phyloP scores from a whole-genome alignment of 2,797 vertebrate genomes.

The Pseudomugil gertrudae region DNA sequence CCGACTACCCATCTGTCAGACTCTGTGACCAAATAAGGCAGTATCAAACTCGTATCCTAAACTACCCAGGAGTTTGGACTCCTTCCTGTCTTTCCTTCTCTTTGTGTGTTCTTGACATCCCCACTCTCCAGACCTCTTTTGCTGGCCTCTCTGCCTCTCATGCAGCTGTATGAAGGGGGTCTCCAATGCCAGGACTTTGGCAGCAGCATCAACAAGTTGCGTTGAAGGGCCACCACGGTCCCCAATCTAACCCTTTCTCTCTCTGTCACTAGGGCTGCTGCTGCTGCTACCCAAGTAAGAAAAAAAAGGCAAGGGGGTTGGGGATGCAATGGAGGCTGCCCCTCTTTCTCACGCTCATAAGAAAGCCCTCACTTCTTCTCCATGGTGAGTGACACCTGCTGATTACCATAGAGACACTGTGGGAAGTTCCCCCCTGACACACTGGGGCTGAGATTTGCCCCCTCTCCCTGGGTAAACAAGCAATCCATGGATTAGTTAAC shows the following conservation, averaged over 20 bases:
- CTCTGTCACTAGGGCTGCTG: slow-evolving; percentile 69
- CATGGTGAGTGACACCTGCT: slow-evolving; percentile 90
- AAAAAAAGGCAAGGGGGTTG: slow-evolving; percentile 54
- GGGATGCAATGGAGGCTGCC: slow-evolving; percentile 74
- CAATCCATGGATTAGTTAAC: slow-evolving; percentile 85
- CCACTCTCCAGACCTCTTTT: slow-evolving; percentile 41
- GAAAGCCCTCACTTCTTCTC: slow-evolving; percentile 89
- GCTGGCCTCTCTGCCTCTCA: slow-evolving; percentile 47
- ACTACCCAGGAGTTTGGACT: slow-evolving; percentile 60
- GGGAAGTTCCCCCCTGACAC: slow-evolving; percentile 82
- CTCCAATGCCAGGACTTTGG: slow-evolving; percentile 73
- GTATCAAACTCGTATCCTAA: slow-evolving; percentile 57
- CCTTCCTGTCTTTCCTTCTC: slow-evolving; percentile 41
- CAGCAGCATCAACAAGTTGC: slow-evolving; percentile 84
- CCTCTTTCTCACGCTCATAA: slow-evolving; percentile 91
- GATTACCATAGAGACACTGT: slow-evolving; percentile 92
- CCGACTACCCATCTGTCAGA: slow-evolving; percentile 32
- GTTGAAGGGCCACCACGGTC: slow-evolving; percentile 76
- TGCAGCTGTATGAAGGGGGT: slow-evolving; percentile 79
- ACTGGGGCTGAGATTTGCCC: slow-evolving; percentile 78
- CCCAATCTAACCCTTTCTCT: slow-evolving; percentile 72
- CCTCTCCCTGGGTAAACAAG: slow-evolving; percentile 82
- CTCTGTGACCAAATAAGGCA: slow-evolving; percentile 58
- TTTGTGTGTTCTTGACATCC: slow-evolving; percentile 52
- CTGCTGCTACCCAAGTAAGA: slow-evolving; percentile 68